Conservation (phyloP, 2,113 vertebrate species). For the Pagrus major region DNA sequence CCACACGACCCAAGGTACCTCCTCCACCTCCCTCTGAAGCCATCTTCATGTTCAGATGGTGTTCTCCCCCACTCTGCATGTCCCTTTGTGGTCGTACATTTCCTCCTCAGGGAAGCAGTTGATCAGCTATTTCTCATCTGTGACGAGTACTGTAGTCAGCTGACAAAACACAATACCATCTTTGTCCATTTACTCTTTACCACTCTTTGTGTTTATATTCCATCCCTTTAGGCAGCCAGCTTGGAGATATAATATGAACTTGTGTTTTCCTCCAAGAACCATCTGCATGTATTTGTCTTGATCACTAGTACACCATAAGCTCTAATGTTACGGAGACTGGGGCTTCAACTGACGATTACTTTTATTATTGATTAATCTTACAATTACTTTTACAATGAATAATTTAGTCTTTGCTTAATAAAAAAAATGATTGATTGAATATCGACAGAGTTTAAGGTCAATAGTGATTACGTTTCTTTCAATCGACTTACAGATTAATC, state of each 20-base stretch:
- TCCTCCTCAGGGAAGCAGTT: conserved; percentile 7
- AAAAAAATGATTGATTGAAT: too few relatives aligned
- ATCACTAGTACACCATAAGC: not conserved
- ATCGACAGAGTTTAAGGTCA: too few relatives aligned
- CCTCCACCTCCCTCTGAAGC: conserved; percentile 20
- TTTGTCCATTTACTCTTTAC: conserved; percentile 31
- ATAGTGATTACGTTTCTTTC: too few relatives aligned
- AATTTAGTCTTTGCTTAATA: too few relatives aligned
- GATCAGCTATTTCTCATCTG: conserved; percentile 37
- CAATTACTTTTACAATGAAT: too few relatives aligned
- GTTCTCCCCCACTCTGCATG: not conserved
- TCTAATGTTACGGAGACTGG: too few relatives aligned
- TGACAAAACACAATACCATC: conserved; percentile 51
- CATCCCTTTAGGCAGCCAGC: not conserved
- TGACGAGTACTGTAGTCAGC: conserved; percentile 44
- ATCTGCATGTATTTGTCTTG: conserved; percentile 5
- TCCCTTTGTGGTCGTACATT: not conserved
- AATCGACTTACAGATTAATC: too few relatives aligned
- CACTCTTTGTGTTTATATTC: conserved; percentile 6
- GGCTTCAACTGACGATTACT: too few relatives aligned
- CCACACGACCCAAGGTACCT: conserved; percentile 94
- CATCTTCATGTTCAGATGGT: conserved; percentile 2
- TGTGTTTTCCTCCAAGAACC: conserved; percentile 5
- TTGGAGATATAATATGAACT: conserved; percentile 12
- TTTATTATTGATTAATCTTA: too few relatives aligned